A percentile compares a stretch with the other conserved stretches of the same genome.
These are phyloP conservation scores for Melieria omissa DNA, from an alignment of 2,888 invertebrate species.

Conservation along the genomic window DNA sequence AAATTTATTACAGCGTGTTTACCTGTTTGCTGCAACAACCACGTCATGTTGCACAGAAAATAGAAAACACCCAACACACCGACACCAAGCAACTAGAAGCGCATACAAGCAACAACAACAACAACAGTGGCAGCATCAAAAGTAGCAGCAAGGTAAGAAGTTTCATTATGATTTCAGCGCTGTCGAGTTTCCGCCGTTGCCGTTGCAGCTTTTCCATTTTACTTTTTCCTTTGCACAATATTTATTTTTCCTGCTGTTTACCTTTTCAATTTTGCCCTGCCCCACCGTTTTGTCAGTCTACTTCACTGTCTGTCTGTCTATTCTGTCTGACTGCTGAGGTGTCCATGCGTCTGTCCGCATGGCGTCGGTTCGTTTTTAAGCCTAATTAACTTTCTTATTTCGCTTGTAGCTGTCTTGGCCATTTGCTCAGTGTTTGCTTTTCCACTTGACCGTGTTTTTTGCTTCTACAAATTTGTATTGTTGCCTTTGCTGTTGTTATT, in stretches of 20 bases:
- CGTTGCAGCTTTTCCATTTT: no score
- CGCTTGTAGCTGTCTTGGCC: conserved; percentile 16
- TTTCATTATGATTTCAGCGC: background rate
- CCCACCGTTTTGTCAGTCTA: background rate
- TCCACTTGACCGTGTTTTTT: conserved; percentile 28
- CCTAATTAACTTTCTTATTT: conserved; percentile 61
- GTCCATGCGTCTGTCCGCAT: conserved; percentile 40
- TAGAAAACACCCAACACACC: background rate
- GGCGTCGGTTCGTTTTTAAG: conserved; percentile 51
- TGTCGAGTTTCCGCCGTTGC: no score
- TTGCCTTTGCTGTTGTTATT: background rate
- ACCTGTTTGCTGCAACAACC: background rate
- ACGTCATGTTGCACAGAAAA: background rate
- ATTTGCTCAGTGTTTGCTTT: conserved; percentile 22
- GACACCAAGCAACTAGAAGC: no score
- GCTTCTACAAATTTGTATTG: background rate
- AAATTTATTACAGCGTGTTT: background rate
- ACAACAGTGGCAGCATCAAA: background rate
- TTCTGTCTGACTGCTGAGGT: no score
- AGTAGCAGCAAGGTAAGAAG: background rate
- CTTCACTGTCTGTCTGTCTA: conserved; percentile 13
- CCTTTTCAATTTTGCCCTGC: background rate
- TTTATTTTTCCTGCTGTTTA: background rate
- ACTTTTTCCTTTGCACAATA: no score
- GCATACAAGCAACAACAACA: background rate